Conservation (phyloP, 1,140 invertebrate genomes). For the Zaprionus vittiger region DNA sequence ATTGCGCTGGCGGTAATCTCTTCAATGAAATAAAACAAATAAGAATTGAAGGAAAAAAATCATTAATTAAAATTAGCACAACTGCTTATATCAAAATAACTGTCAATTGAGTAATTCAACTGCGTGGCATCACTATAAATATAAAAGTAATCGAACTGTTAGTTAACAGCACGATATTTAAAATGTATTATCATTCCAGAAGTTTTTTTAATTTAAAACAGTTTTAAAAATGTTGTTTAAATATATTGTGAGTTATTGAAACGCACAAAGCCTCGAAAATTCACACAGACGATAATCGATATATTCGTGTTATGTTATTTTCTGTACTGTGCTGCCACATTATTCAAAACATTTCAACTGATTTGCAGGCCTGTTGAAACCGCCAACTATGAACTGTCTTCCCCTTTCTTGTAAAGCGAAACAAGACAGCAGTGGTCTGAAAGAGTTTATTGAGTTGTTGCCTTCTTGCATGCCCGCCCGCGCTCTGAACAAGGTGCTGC, state of each 20-base stretch:
- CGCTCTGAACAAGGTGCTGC: conserved; percentile 48
- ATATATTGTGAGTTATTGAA: neutral
- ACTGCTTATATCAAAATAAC: neutral
- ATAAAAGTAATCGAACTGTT: neutral
- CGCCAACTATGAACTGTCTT: conserved; percentile 34
- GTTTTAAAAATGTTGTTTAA: neutral
- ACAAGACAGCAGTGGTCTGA: conserved; percentile 16
- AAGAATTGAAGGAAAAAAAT: neutral
- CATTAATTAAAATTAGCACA: neutral
- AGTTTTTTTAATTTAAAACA: neutral
- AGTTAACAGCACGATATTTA: neutral
- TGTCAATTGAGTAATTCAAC: neutral
- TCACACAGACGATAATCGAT: neutral
- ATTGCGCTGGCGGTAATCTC: neutral
- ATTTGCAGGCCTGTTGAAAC: neutral
- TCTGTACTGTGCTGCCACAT: neutral
- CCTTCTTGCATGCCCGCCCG: neutral
- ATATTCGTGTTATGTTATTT: neutral
- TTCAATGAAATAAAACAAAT: neutral
- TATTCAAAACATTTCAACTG: neutral
- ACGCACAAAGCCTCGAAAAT: neutral
- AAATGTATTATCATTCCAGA: neutral
- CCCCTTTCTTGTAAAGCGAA: conserved; percentile 14
- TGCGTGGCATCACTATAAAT: neutral
- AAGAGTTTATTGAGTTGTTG: neutral